Base-by-base conservation (phyloP, 2,113 vertebrate species). In the Myotis lucifugus region DNA sequence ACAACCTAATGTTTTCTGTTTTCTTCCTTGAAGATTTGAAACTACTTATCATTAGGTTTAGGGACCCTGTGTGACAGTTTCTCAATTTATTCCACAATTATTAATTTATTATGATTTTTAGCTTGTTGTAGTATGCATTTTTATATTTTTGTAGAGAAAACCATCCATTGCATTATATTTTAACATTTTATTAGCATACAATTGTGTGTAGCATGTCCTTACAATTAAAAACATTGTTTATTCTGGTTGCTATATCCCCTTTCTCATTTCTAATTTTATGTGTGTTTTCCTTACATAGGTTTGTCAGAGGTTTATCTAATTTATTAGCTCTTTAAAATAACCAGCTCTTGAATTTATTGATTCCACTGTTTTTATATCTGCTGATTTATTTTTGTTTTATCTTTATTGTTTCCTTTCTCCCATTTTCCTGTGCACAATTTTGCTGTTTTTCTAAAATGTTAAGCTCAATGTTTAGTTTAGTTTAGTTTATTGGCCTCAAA, bases 181-280 rank as follows among this genome's bases (percentile, higher is more conserved):
- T 67, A 10, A 72, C 94, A 93, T 79, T 73, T 25, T 85, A 95
- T 92, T 94, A 92, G 66, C 52, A 73, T 93, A 42, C 32, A 89
- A 64, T 72, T 89, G 72, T 94, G 84, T 40, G 67, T 37, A 86
- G 2, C 23, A 93, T 86, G 95, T 96, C 27, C 85, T 96, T 86
- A 93, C 87, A 92, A 52, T 91, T 96, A 93, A 96, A 91, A 76
- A 90, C 73, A 72, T 67, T 93, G 59, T 88, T 96, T 94, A 87
- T 93, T 13, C 56, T 96, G 56, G 56, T 93, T 96, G 64, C 83
- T 96, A 72, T 29, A 96, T 76, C 40, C 32, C 50, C 83, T 54
- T 91, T 93, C 92, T 89, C 78, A 84, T 92, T 90, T 96, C 81
- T 94, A 77, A 79, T 95, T 96, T 97, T 96, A 90, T 95, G 79